Conservation (phyloP, 2,888 invertebrate genomes). For the Caenorhabditis imperialis region DNA sequence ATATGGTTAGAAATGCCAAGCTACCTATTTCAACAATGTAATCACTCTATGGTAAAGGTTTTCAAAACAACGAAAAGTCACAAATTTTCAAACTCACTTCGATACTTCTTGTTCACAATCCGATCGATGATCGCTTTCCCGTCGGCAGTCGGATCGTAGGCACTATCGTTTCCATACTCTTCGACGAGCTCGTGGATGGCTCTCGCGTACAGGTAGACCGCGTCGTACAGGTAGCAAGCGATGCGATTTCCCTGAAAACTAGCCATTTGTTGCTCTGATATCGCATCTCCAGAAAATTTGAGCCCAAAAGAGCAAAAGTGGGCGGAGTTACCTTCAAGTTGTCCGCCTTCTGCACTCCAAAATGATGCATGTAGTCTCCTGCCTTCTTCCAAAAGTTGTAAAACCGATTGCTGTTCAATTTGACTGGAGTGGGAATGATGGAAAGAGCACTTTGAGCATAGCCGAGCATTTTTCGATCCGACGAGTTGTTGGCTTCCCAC, state of each 20-base stretch:
- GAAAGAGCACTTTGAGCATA: conserved; percentile 88
- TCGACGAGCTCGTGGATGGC: conserved; percentile 86
- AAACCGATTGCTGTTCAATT: conserved; percentile 79
- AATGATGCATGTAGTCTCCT: conserved; percentile 60
- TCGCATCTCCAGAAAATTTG: too few relatives aligned
- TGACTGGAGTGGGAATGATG: conserved; percentile 89
- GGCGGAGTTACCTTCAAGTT: conserved; percentile 50
- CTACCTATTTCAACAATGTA: too few relatives aligned
- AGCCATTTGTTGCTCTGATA: too few relatives aligned
- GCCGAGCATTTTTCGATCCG: conserved; percentile 75
- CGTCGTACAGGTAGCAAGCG: conserved; percentile 90
- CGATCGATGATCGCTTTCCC: conserved; percentile 86
- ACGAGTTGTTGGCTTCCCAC: conserved; percentile 71
- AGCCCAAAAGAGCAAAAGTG: too few relatives aligned
- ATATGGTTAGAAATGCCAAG: too few relatives aligned
- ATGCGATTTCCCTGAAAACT: conserved; percentile 81
- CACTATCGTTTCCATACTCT: conserved; percentile 71
- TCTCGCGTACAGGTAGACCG: conserved; percentile 88
- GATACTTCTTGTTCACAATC: conserved; percentile 85
- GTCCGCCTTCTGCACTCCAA: conserved; percentile 63
- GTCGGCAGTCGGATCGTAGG: conserved; percentile 81
- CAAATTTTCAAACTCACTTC: conserved; percentile 73
- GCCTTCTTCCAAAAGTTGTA: conserved; percentile 88
- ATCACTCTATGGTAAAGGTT: too few relatives aligned
- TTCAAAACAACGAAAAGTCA: too few relatives aligned